Conservation (phyloP, 2,888 invertebrate species). For the Ophion ventricosus region DNA sequence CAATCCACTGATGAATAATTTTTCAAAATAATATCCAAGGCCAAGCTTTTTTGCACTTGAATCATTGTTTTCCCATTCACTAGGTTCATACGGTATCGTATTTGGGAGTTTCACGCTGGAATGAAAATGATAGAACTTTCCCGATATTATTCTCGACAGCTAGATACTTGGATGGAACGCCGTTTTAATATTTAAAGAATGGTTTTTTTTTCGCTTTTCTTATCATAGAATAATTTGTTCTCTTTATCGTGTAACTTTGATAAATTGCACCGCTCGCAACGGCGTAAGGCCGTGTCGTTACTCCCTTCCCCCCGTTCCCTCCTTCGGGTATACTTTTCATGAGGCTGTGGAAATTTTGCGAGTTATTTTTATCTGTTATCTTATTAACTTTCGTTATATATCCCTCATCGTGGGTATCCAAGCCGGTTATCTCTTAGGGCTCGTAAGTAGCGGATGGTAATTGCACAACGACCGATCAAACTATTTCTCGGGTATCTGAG, state of each 20-base stretch:
- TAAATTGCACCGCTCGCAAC: conserved; percentile 63
- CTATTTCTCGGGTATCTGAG: conserved; percentile 73
- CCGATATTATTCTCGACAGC: background rate
- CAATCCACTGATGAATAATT: background rate
- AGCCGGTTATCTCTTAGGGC: conserved; percentile 42
- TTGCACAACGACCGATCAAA: background rate
- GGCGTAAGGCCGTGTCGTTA: conserved; percentile 56
- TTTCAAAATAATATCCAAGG: background rate
- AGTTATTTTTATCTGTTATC: conserved; percentile 21
- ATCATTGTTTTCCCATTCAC: background rate
- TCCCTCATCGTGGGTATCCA: conserved; percentile 9
- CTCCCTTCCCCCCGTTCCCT: background rate
- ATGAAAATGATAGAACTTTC: background rate
- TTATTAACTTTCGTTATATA: background rate
- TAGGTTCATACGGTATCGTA: background rate
- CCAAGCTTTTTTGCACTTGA: background rate
- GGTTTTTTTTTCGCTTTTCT: background rate
- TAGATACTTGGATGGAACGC: background rate
- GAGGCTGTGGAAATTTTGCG: conserved; percentile 24
- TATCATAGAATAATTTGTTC: conserved; percentile 12
- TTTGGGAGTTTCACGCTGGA: background rate
- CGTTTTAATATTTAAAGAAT: background rate
- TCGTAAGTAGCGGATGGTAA: conserved; percentile 40
- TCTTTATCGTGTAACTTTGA: conserved; percentile 46
- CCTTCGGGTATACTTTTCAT: background rate